Percentiles rank a stretch among this genome's conserved stretches.
These are phyloP conservation scores for Malachius bipustulatus DNA, from an alignment of 2,888 invertebrate species.

Conservation along the genomic window DNA sequence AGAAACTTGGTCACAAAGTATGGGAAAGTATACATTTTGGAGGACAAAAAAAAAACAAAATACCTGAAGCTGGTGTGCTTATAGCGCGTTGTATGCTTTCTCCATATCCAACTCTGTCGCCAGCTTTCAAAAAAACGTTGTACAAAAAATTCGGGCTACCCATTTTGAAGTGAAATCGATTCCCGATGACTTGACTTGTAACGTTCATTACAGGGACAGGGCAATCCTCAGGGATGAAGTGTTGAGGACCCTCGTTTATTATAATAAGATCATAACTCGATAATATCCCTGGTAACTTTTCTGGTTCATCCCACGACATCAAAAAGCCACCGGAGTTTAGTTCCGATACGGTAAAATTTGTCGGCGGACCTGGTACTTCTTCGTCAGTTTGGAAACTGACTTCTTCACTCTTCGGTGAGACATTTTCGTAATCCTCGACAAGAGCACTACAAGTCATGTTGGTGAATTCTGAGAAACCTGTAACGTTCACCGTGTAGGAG, in stretches of 20 bases:
- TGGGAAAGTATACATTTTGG: no score
- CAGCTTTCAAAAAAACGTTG: not conserved
- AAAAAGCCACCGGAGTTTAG: not conserved
- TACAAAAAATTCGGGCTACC: not conserved
- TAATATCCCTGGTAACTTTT: not conserved
- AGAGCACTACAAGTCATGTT: not conserved
- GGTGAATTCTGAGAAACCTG: not conserved
- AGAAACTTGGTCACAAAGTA: no score
- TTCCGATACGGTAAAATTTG: not conserved
- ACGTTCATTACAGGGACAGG: not conserved
- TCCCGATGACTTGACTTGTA: no score
- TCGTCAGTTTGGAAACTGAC: no score
- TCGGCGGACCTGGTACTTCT: not conserved
- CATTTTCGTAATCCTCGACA: not conserved
- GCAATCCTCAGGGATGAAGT: not conserved
- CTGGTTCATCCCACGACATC: not conserved
- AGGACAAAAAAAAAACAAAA: no score
- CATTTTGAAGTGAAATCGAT: no score
- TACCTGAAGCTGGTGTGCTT: no score
- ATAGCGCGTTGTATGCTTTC: no score
- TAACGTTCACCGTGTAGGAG: not conserved
- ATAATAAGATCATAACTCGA: not conserved
- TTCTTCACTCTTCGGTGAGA: no score
- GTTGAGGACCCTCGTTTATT: not conserved
- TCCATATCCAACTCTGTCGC: not conserved